phyloP scores from a whole-genome alignment of 2,113 vertebrate genomes.

The Larimichthys polyactis region DNA sequence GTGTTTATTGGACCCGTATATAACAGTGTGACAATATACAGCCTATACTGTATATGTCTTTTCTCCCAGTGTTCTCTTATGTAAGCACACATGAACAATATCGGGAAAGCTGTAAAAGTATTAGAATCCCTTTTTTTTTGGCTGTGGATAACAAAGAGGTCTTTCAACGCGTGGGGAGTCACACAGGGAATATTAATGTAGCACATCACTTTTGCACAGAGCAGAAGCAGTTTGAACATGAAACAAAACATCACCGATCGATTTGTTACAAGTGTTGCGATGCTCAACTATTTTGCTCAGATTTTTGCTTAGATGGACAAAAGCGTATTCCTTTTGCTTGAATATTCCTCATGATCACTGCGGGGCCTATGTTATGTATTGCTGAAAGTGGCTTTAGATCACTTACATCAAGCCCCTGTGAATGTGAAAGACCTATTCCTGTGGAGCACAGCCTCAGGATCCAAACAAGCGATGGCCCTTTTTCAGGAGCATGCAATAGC shows the following conservation, averaged over 20 bases:
- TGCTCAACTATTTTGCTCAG: not conserved
- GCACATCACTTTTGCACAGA: not conserved
- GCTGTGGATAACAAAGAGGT: not conserved
- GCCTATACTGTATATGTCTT: not conserved
- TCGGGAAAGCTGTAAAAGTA: not conserved
- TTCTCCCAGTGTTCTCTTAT: not conserved
- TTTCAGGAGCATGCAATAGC: conserved; percentile 47
- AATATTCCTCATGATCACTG: conserved; percentile 16
- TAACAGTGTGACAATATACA: not conserved
- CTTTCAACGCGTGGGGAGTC: not conserved
- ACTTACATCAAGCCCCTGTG: conserved; percentile 38
- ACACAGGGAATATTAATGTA: conserved; percentile 8
- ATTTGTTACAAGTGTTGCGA: conserved; percentile 15
- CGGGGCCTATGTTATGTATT: not conserved
- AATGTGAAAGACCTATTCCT: conserved; percentile 58
- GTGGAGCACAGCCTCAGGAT: conserved; percentile 40
- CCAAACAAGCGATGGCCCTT: conserved; percentile 64
- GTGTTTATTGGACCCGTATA: not conserved
- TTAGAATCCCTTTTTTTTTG: not conserved
- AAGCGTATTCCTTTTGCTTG: not conserved
- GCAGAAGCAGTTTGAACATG: conserved; percentile 6
- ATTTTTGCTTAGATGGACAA: conserved; percentile 29
- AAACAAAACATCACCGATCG: conserved; percentile 4
- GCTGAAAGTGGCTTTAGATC: conserved; percentile 40
- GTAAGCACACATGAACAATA: not conserved